Evolutionary conservation across 1,140 invertebrate species (phyloP), one percentile per base, ranked within the genome.

Genomic region (Zelostemma sp.): DNA sequence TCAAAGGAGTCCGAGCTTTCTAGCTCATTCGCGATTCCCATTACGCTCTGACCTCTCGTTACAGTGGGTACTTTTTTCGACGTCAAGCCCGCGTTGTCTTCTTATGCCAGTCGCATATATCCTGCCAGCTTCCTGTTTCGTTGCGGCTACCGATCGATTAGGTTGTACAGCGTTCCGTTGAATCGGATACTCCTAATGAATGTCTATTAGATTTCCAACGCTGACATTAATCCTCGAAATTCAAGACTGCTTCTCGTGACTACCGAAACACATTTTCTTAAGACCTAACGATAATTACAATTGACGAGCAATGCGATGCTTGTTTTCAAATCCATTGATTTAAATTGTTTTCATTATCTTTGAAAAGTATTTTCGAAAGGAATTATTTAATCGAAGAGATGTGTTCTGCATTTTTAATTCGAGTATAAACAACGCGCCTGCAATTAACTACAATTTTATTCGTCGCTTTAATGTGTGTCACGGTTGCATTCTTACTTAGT

Each of bases 61-160:
- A 73, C 55, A 53, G 35, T 66, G 58, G 55, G 50, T 63, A 66
- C 55, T 61, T 68, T 63, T 65, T 75, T 61, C 50, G 21, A 61
- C 49, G 14, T 49, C 58, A 64, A 53, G 61, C 55, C 45, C 54
- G 58, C 61, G 62, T 73, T 59, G 40, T 61, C 51, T 74, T 73
- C 61, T 72, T 71, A 77, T 79, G 72, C 75, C 33, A 11, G 18
- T 57, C 62, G 66, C 73, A 70, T 70, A 57, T 33, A 40, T 64
- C 56, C 58, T 46, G 56, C 14, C 61, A 59, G 68, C 68, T 77
- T 77, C 73, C 77, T 77, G 75, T 68, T 73, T 56, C 70, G 61
- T 67, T 72, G 63, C 71, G 65, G 65, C 49, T 62, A 61, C 41
- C 60, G 63, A 73, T 74, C 73, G 68, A 74, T 72, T 67, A 46